These are phyloP conservation scores for Astyanax mexicanus DNA, from an alignment of 2,797 vertebrate species.

Conservation along the genomic window DNA sequence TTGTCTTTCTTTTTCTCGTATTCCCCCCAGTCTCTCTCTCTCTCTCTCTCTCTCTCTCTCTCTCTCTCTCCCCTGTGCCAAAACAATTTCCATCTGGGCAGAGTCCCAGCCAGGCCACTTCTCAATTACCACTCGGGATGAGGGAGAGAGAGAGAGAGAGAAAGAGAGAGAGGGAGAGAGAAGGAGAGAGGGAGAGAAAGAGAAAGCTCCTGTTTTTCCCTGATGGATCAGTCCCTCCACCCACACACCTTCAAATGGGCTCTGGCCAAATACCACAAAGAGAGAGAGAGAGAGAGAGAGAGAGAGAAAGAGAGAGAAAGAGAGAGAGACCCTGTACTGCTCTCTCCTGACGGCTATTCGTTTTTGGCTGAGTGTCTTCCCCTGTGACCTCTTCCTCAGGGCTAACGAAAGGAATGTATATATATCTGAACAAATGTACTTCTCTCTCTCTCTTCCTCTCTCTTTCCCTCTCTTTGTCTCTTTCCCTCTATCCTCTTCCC, in stretches of 20 bases:
- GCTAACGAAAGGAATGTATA: conserved; percentile 54
- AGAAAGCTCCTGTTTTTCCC: conserved; percentile 55
- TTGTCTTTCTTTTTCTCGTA: no score
- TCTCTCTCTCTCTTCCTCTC: conserved; percentile 12
- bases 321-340: background rate
- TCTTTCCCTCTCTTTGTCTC: conserved; percentile 5
- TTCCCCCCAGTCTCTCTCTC: no score
- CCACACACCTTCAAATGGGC: conserved; percentile 47
- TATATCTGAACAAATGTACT: conserved; percentile 21
- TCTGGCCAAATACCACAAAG: conserved; percentile 49
- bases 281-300: conserved; percentile 19
- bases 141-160: conserved; percentile 66
- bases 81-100: conserved; percentile 73
- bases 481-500: conserved; percentile 27
- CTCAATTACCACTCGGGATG: conserved; percentile 72
- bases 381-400: conserved; percentile 39
- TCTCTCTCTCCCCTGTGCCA: conserved; percentile 36
- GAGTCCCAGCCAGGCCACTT: conserved; percentile 69
- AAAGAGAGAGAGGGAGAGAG: conserved; percentile 55
- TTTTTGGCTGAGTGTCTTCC: conserved; percentile 31
- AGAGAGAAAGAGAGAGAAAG: background rate
- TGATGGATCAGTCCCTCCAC: conserved; percentile 50
- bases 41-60: background rate
- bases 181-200: conserved; percentile 31
- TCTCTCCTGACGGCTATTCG: conserved; percentile 7